phyloP scores from a whole-genome alignment of 2,113 vertebrate genomes.

The Austrofundulus limnaeus region DNA sequence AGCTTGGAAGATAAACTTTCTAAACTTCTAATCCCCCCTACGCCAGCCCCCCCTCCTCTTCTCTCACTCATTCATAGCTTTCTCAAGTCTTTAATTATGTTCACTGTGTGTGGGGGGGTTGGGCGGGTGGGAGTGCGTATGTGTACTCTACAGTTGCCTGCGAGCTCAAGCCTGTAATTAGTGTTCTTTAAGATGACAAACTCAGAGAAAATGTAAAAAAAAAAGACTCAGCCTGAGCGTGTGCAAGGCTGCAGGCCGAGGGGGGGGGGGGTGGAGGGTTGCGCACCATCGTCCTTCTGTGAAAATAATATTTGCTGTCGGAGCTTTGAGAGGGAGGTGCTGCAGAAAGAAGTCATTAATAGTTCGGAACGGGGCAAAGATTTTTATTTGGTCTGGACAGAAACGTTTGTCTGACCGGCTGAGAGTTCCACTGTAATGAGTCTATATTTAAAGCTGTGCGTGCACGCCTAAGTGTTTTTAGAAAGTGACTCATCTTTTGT shows the following conservation, averaged over 20 bases:
- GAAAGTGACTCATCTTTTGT: slow-evolving; percentile 64
- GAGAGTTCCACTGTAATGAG: slow-evolving; percentile 39
- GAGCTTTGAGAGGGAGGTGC: slow-evolving; percentile 18
- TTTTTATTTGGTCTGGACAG: slow-evolving; percentile 16
- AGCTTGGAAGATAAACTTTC: slow-evolving; percentile 54
- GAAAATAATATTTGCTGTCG: slow-evolving; percentile 20
- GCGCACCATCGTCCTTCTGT: neutral
- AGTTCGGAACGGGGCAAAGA: slow-evolving; percentile 9
- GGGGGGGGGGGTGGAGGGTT: neutral
- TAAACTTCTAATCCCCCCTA: slow-evolving; percentile 52
- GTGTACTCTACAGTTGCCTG: slow-evolving; percentile 51
- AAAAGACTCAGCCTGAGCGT: slow-evolving; percentile 32
- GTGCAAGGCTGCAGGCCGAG: slow-evolving; percentile 10
- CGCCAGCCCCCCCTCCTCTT: slow-evolving; percentile 19
- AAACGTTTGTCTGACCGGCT: slow-evolving; percentile 10
- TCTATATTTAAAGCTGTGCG: slow-evolving; percentile 53
- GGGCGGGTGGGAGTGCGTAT: slow-evolving; percentile 63
- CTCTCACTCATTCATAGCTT: slow-evolving; percentile 60
- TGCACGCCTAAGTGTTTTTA: slow-evolving; percentile 7
- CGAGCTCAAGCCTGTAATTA: slow-evolving; percentile 74
- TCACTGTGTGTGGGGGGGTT: slow-evolving; percentile 52
- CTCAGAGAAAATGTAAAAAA: slow-evolving; percentile 59
- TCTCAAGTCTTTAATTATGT: slow-evolving; percentile 73
- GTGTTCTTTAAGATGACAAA: slow-evolving; percentile 70
- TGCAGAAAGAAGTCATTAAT: slow-evolving; percentile 11